Evolutionary conservation across 1,140 invertebrate genomes (phyloP), one percentile per base, ranked within the genome.

Genomic region (Atopsyche davidsoni): DNA sequence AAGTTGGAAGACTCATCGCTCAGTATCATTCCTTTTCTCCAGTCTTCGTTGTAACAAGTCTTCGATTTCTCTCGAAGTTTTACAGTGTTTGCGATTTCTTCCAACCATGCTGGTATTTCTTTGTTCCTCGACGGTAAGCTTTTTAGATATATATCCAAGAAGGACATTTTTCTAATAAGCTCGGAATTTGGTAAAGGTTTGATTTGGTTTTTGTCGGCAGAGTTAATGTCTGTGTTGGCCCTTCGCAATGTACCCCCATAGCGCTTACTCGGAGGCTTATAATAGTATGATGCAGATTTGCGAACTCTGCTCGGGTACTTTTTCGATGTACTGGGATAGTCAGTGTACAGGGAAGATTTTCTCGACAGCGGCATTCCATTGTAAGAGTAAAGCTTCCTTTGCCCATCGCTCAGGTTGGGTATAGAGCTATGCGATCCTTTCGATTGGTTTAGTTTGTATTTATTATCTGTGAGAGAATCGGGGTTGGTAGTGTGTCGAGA

Each of bases 131-230:
- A 58, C 43, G 65, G 67, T 66, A 73, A 65, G 60, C 72, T 73
- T 63, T 67, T 72, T 53, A 74, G 63, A 52, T 74, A 74, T 57
- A 70, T 74, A 48, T 73, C 70, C 21, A 74, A 61, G 58, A 74
- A 74, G 18, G 66, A 69, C 59, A 72, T 61, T 51, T 73, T 71
- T 34, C 49, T 47, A 3, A 45, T 38, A 2, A 47, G 24, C 1
- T 10, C 22, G 18, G 39, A 17, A 6, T 21, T 25, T 4, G 16
- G 17, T 9, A 19, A n/a, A 7, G 45, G 39, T 25, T 14, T 18
- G 24, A n/a, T 44, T 11, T 51, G 34, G 4, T 44, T 38, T 46
- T 51, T 51, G 13, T 31, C 31, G 13, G 53, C 32, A 14, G 4
- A 16, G 23, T 39, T 34, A 18, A 57, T 35, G 18, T 57, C 55